phyloP scores from a whole-genome alignment of 2,888 invertebrate species.

The Amphipyra tragopoginis region DNA sequence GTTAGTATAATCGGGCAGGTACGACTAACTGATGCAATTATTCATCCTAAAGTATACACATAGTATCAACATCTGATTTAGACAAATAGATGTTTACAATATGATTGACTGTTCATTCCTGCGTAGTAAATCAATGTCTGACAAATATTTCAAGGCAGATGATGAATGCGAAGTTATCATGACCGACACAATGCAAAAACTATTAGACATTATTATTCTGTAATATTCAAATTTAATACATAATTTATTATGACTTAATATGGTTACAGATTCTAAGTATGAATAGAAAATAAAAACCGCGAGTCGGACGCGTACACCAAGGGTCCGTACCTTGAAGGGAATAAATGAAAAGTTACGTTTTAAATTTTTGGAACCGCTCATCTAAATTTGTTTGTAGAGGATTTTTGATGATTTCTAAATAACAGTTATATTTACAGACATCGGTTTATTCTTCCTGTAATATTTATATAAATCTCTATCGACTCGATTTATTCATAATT shows the following conservation, averaged over 20 bases:
- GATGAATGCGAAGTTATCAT: constrained; percentile 43
- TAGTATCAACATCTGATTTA: constrained; percentile 38
- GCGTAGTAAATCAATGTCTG: constrained; percentile 46
- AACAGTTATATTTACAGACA: too few relatives aligned
- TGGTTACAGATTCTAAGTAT: not conserved
- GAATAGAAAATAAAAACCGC: not conserved
- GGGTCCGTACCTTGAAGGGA: too few relatives aligned
- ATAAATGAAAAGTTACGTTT: too few relatives aligned
- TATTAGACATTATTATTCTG: constrained; percentile 17
- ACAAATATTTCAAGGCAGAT: constrained; percentile 42
- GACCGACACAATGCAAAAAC: constrained; percentile 33
- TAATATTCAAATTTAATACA: not conserved
- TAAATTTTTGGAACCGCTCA: too few relatives aligned
- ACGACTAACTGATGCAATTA: constrained; percentile 17
- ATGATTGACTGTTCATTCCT: constrained; percentile 42
- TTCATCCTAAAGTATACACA: constrained; percentile 1
- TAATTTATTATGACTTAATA: constrained; percentile 4
- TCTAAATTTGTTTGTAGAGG: too few relatives aligned
- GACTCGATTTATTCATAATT: too few relatives aligned
- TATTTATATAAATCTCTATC: too few relatives aligned
- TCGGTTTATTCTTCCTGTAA: too few relatives aligned
- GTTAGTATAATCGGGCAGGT: too few relatives aligned
- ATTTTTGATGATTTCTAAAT: too few relatives aligned
- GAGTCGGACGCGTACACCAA: too few relatives aligned
- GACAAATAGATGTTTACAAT: constrained; percentile 34